Evolutionary conservation across 2,797 vertebrate species (phyloP).

Genomic region (Malurus splendens): DNA sequence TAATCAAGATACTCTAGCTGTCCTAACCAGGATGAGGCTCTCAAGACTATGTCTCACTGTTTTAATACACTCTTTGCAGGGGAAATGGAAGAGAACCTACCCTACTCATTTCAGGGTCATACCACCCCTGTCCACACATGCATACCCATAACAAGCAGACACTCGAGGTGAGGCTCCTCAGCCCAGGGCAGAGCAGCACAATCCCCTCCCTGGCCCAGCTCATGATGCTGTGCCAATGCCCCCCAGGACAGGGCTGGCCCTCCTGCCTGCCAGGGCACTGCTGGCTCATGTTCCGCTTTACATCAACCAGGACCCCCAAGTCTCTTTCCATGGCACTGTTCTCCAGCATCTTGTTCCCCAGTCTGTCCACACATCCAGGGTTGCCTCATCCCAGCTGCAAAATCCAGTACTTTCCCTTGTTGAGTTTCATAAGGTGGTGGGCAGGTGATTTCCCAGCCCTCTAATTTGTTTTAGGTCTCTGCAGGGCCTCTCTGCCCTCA

Average conservation of each 20-base stretch:
- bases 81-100: not conserved
- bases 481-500: not conserved
- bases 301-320: not conserved
- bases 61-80: not conserved
- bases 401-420: not conserved
- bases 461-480: not conserved
- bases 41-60: not conserved
- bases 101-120: not conserved
- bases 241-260: accelerated
- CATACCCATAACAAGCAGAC: accelerated
- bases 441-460: not conserved
- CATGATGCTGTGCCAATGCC: accelerated
- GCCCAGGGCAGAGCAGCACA: not conserved
- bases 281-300: not conserved
- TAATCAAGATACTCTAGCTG: not conserved
- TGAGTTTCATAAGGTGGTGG: not conserved
- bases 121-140: not conserved
- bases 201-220: accelerated
- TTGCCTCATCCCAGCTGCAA: not conserved
- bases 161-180: not conserved
- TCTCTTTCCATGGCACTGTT: accelerated
- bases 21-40: not conserved
- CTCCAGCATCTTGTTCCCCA: not conserved
- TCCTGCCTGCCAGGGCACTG: not conserved
- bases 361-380: not conserved